Conservation (phyloP, 2,888 invertebrate species). For the Drosophila testacea region DNA sequence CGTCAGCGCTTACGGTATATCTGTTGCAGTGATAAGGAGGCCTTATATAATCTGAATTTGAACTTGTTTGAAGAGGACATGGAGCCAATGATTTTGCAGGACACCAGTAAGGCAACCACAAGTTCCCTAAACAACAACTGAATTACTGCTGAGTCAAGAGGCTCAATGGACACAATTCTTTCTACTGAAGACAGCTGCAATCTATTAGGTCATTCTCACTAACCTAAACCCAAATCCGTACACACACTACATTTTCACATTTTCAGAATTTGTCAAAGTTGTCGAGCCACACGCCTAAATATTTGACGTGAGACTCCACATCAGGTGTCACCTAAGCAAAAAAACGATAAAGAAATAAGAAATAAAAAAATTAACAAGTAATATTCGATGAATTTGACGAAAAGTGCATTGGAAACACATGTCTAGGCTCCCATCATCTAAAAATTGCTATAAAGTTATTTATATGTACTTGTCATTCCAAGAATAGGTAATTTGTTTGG, state of each 20-base stretch:
- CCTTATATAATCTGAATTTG: background rate
- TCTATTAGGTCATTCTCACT: constrained; percentile 45
- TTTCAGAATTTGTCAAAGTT: constrained; percentile 37
- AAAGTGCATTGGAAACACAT: constrained; percentile 20
- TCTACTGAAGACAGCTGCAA: constrained; percentile 34
- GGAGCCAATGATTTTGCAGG: constrained; percentile 1
- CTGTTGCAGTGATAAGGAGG: constrained; percentile 4
- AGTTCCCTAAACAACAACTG: background rate
- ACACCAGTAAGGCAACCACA: constrained; percentile 2
- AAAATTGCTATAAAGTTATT: background rate
- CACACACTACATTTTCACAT: constrained; percentile 35
- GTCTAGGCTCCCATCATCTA: constrained; percentile 26
- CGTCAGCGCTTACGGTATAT: constrained; percentile 18
- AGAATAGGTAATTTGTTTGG: background rate
- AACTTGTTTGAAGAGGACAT: constrained; percentile 6
- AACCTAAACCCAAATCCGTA: background rate
- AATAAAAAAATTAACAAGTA: constrained; percentile 15
- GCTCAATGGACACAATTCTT: background rate
- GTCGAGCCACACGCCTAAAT: constrained; percentile 31
- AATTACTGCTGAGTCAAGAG: background rate
- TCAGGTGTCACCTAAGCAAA: constrained; percentile 11
- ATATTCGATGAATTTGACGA: background rate
- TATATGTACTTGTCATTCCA: background rate
- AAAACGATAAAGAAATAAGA: constrained; percentile 4
- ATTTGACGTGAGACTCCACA: constrained; percentile 48